Conservation (phyloP, 2,888 invertebrate species). For the Silvanus unidentatus region DNA sequence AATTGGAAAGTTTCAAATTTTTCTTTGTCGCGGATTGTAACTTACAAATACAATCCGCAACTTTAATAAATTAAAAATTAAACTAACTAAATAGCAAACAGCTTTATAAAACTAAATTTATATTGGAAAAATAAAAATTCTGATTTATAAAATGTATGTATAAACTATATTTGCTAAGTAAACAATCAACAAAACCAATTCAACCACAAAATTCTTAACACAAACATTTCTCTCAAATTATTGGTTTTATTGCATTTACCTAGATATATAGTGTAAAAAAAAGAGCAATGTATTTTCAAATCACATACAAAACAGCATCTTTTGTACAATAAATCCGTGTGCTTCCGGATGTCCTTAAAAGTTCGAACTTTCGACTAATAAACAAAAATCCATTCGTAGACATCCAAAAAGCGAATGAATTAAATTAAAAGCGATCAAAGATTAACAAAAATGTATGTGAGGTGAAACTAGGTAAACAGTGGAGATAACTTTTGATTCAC, state of each 20-base stretch:
- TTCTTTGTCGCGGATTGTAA: constrained; percentile 37
- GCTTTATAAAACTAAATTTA: constrained; percentile 12
- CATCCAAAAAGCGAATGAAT: not conserved
- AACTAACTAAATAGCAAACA: constrained; percentile 10
- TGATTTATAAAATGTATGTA: too few species aligned
- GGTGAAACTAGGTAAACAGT: constrained; percentile 24
- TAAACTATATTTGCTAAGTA: not conserved
- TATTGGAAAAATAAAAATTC: not conserved
- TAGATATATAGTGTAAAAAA: constrained; percentile 9
- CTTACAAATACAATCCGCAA: constrained; percentile 48
- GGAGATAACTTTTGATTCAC: constrained; percentile 33
- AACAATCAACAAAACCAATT: not conserved
- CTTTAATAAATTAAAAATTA: constrained; percentile 14
- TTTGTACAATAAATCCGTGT: too few species aligned
- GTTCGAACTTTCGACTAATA: too few species aligned
- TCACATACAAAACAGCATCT: constrained; percentile 9
- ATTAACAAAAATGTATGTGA: constrained; percentile 27
- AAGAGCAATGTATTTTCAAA: constrained; percentile 7
- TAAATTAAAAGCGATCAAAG: too few species aligned
- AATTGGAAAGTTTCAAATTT: too few species aligned
- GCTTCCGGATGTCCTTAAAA: too few species aligned
- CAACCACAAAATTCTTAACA: not conserved
- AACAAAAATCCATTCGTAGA: not conserved
- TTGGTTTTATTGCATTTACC: constrained; percentile 12
- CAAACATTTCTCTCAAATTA: not conserved